These are phyloP conservation scores for Arnoldichthys spilopterus DNA, from an alignment of 2,797 vertebrate species.

Conservation along the genomic window DNA sequence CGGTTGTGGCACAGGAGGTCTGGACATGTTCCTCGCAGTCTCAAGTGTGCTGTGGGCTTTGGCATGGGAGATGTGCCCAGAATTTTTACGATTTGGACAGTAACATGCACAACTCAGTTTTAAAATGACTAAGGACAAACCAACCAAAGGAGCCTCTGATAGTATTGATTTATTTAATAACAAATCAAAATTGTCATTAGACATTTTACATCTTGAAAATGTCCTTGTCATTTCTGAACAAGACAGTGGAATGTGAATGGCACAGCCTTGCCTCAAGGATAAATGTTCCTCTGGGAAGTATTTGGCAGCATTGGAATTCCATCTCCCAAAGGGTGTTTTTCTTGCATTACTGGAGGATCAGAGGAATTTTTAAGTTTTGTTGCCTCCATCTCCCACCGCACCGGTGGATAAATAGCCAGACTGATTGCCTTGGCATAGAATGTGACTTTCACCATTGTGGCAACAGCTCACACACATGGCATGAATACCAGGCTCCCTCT, in stretches of 20 bases:
- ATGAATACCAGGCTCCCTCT: not conserved
- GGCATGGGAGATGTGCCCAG: too few species aligned
- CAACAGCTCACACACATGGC: not conserved
- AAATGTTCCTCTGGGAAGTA: not conserved
- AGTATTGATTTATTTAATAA: not conserved
- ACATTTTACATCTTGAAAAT: not conserved
- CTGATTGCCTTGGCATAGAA: conserved; percentile 3
- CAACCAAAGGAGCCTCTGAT: too few species aligned
- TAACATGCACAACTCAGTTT: too few species aligned
- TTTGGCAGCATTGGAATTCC: not conserved
- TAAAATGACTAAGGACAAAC: too few species aligned
- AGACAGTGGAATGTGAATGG: not conserved
- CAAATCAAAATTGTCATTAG: not conserved
- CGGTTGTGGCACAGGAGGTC: too few species aligned
- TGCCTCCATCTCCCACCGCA: not conserved
- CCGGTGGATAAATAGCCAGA: conserved; percentile 11
- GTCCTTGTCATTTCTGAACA: not conserved
- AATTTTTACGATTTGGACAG: too few species aligned
- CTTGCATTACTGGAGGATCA: not conserved
- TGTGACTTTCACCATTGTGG: not conserved
- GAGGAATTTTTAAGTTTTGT: not conserved
- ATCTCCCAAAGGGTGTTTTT: not conserved
- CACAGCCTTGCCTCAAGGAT: not conserved
- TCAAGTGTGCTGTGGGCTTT: too few species aligned
- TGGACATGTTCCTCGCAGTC: too few species aligned